phyloP scores from a whole-genome alignment of 2,888 invertebrate genomes.

The Oligia strigilis region DNA sequence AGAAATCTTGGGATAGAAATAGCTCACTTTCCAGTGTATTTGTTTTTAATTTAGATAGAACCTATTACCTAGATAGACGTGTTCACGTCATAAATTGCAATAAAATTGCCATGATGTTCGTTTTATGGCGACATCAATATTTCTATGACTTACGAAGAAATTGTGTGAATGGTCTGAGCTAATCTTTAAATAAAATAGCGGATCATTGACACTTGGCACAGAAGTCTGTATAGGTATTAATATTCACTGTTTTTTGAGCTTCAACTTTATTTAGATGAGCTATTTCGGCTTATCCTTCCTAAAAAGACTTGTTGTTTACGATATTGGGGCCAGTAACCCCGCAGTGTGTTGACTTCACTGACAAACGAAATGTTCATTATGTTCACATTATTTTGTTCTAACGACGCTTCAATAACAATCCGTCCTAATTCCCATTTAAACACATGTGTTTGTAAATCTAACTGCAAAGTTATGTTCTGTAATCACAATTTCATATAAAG shows the following conservation, averaged over 20 bases:
- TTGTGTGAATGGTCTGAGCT: constrained; percentile 36
- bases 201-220: constrained; percentile 67
- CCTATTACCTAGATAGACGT: constrained; percentile 49
- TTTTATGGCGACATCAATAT: constrained; percentile 65
- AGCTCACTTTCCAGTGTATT: constrained; percentile 63
- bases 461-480: constrained; percentile 4
- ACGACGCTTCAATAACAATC: constrained; percentile 36
- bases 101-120: constrained; percentile 70
- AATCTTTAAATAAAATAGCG: constrained; percentile 42
- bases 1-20: constrained; percentile 58
- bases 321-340: constrained; percentile 78
- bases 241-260: constrained; percentile 42
- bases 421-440: constrained; percentile 43
- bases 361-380: constrained; percentile 47
- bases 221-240: constrained; percentile 33
- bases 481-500: not conserved
- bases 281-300: constrained; percentile 74
- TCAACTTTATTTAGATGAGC: constrained; percentile 68
- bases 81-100: constrained; percentile 65
- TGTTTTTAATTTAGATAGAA: constrained; percentile 63
- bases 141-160: constrained; percentile 43
- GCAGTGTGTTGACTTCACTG: constrained; percentile 53
- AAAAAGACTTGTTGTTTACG: constrained; percentile 76
- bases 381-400: constrained; percentile 46
- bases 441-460: constrained; percentile 40